These are phyloP conservation scores for Gryllus bimaculatus DNA, from an alignment of 1,140 invertebrate genomes.

Conservation along the genomic window DNA sequence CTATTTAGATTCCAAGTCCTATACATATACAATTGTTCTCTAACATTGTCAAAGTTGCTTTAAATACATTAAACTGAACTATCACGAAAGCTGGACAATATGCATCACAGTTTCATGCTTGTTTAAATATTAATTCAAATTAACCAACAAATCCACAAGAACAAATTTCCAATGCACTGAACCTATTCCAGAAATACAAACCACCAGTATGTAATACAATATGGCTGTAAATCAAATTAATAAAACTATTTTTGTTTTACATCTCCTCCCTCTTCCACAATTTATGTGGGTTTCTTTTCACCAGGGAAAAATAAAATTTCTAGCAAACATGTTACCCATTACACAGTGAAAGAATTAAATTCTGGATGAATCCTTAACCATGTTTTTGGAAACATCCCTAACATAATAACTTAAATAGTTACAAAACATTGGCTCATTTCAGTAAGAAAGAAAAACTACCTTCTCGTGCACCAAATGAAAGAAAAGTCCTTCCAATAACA, in stretches of 20 bases:
- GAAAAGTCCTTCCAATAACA: too few relatives aligned
- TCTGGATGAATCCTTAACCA: too few relatives aligned
- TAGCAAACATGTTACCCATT: not conserved
- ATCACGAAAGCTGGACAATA: not conserved
- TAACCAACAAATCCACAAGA: not conserved
- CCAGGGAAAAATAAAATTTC: not conserved
- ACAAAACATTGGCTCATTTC: too few relatives aligned
- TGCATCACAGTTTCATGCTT: not conserved
- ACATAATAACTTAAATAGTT: too few relatives aligned
- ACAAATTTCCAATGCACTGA: not conserved
- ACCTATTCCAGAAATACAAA: not conserved
- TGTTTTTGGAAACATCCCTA: too few relatives aligned
- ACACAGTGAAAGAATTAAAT: too few relatives aligned
- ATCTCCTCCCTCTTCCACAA: not conserved
- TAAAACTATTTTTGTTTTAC: not conserved
- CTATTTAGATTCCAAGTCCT: too few relatives aligned
- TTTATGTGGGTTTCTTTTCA: not conserved
- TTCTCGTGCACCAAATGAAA: too few relatives aligned
- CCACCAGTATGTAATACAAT: not conserved
- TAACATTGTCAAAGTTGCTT: not conserved
- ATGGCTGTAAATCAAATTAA: not conserved
- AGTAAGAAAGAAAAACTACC: too few relatives aligned
- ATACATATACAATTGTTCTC: not conserved
- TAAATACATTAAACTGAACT: not conserved
- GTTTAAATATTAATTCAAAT: not conserved